phyloP scores from a whole-genome alignment of 2,888 invertebrate genomes.

The Drosophila sordidula region DNA sequence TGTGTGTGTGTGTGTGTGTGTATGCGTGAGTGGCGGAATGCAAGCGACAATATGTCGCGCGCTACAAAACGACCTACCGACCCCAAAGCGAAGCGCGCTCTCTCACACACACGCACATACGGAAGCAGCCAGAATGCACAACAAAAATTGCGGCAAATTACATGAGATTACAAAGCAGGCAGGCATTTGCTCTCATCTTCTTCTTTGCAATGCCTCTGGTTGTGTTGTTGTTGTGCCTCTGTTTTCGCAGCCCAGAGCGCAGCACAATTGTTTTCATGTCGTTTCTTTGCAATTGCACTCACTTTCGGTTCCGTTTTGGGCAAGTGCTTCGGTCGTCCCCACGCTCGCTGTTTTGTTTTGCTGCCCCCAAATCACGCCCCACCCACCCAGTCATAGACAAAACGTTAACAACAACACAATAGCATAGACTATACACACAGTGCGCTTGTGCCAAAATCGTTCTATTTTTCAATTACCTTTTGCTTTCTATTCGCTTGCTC shows the following conservation, averaged over 20 bases:
- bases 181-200: constrained; percentile 50
- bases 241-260: constrained; percentile 58
- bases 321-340: constrained; percentile 42
- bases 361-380: constrained; percentile 75
- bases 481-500: constrained; percentile 79
- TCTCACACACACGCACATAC: constrained; percentile 23
- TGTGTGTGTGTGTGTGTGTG: background rate
- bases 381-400: constrained; percentile 69
- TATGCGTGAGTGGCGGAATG: constrained; percentile 51
- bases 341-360: constrained; percentile 63
- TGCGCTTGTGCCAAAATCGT: constrained; percentile 81
- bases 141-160: constrained; percentile 76
- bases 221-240: constrained; percentile 45
- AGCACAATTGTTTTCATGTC: constrained; percentile 71
- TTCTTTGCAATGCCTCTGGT: constrained; percentile 19
- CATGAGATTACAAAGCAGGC: constrained; percentile 75
- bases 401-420: constrained; percentile 66
- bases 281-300: constrained; percentile 60
- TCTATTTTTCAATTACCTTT: constrained; percentile 79
- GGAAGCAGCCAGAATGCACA: constrained; percentile 68
- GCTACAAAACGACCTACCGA: constrained; percentile 66
- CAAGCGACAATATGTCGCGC: constrained; percentile 60
- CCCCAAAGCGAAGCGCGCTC: constrained; percentile 60
- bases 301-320: constrained; percentile 65
- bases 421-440: constrained; percentile 53